Evolutionary conservation across 1,140 invertebrate species (phyloP).

Genomic region (Argopecten irradians): DNA sequence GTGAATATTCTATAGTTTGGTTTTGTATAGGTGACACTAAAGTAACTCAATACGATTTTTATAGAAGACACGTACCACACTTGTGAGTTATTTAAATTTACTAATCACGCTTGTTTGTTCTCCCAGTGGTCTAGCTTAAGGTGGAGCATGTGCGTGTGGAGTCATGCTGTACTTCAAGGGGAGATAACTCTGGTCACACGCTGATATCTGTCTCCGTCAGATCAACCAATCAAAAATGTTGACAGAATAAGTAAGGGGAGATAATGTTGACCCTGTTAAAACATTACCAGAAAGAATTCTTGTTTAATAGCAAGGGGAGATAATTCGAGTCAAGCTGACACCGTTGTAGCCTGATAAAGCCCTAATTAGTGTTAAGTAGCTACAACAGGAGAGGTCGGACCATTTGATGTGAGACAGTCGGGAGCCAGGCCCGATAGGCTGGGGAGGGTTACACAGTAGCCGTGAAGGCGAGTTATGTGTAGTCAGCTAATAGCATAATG

Average conservation of each 20-base stretch:
- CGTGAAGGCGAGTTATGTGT: conserved; percentile 4
- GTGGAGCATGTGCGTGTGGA: not conserved
- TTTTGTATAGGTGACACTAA: too few relatives aligned
- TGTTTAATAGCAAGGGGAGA: conserved; percentile 16
- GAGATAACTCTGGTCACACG: not conserved
- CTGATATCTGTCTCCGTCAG: not conserved
- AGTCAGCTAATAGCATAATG: not conserved
- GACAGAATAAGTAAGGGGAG: conserved; percentile 15
- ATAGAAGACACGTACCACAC: too few relatives aligned
- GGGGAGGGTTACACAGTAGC: not conserved
- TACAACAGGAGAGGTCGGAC: not conserved
- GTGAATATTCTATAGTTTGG: too few relatives aligned
- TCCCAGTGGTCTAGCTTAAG: not conserved
- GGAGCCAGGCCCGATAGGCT: not conserved
- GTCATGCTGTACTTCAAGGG: conserved; percentile 5
- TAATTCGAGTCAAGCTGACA: conserved; percentile 13
- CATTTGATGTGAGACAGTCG: not conserved
- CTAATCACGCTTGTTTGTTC: too few relatives aligned
- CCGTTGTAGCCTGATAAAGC: not conserved
- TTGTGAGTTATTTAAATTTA: too few relatives aligned
- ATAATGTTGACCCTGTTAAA: not conserved
- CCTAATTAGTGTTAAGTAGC: conserved; percentile 10
- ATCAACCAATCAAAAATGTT: not conserved
- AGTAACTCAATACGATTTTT: too few relatives aligned
- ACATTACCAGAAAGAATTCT: not conserved